Evolutionary conservation across 2,888 invertebrate species (phyloP).

Genomic region (Cartodere bifasciata): DNA sequence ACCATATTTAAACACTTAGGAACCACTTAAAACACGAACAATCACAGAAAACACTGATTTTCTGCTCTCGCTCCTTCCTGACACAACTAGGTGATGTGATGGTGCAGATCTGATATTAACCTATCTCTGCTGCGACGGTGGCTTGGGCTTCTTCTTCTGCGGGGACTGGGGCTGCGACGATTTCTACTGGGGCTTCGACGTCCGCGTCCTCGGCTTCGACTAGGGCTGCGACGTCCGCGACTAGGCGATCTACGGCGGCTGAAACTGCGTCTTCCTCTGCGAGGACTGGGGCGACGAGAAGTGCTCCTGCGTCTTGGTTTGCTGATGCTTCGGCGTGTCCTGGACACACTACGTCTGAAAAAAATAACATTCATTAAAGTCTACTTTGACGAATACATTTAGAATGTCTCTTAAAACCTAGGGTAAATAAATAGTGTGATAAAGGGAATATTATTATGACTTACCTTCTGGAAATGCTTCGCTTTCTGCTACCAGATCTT

Average conservation of each 20-base stretch:
- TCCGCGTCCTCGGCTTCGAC: constrained; percentile 33
- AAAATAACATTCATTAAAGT: background rate
- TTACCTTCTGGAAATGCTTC: constrained; percentile 31
- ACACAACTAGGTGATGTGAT: too few relatives aligned
- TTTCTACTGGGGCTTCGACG: constrained; percentile 31
- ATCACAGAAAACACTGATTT: too few relatives aligned
- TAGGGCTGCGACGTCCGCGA: constrained; percentile 23
- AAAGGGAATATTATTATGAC: background rate
- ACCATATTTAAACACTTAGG: too few relatives aligned
- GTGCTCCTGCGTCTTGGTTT: constrained; percentile 28
- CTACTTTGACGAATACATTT: too few relatives aligned
- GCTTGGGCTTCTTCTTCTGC: constrained; percentile 25
- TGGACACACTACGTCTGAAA: constrained; percentile 29
- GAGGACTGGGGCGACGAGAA: constrained; percentile 27
- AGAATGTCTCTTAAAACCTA: too few relatives aligned
- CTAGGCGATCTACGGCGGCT: constrained; percentile 27
- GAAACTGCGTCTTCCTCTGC: constrained; percentile 26
- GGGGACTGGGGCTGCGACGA: constrained; percentile 36
- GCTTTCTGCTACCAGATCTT: constrained; percentile 29
- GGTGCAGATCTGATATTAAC: constrained; percentile 17
- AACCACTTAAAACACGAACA: too few relatives aligned
- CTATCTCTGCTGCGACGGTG: constrained; percentile 25
- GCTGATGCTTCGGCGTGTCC: constrained; percentile 28
- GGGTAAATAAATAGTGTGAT: too few relatives aligned
- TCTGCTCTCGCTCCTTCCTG: too few relatives aligned